A percentile compares a stretch with the other conserved stretches of the same genome.
Conservation (phyloP, 2,113 vertebrate species). For the Leptosomus discolor region DNA sequence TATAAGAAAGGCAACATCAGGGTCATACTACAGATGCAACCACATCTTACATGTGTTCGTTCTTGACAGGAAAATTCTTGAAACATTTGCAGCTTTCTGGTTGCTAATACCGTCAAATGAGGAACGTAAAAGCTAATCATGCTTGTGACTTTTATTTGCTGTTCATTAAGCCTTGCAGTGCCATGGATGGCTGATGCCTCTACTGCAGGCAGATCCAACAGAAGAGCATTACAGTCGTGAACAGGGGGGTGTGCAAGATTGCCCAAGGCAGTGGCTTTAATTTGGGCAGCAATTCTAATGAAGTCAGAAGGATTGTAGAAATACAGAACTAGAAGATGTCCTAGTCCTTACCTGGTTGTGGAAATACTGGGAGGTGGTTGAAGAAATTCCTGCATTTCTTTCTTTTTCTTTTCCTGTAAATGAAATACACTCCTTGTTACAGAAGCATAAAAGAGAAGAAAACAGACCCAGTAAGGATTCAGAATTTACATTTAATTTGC, state of each 20-base stretch:
- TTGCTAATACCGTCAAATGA: not conserved
- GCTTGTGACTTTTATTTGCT: not conserved
- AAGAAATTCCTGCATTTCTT: not conserved
- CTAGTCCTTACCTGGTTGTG: not conserved
- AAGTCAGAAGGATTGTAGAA: not conserved
- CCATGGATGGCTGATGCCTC: not conserved
- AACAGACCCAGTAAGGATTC: not conserved
- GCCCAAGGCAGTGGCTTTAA: not conserved
- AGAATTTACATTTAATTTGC: not conserved
- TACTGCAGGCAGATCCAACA: not conserved
- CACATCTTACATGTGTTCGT: not conserved
- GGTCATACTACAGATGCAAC: slow-evolving; percentile 38
- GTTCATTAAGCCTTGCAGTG: not conserved
- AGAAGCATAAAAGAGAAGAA: not conserved
- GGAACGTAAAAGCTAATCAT: not conserved
- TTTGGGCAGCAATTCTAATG: not conserved
- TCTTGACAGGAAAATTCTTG: not conserved
- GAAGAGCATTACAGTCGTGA: not conserved
- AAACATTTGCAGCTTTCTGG: not conserved
- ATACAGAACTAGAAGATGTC: not conserved
- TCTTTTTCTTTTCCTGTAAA: not conserved
- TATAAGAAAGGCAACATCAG: slow-evolving; percentile 24
- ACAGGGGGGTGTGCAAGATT: not conserved
- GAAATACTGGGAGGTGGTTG: not conserved
- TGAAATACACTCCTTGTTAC: not conserved